phyloP scores from a whole-genome alignment of 2,797 vertebrate species.

The Poeciliopsis infans region DNA sequence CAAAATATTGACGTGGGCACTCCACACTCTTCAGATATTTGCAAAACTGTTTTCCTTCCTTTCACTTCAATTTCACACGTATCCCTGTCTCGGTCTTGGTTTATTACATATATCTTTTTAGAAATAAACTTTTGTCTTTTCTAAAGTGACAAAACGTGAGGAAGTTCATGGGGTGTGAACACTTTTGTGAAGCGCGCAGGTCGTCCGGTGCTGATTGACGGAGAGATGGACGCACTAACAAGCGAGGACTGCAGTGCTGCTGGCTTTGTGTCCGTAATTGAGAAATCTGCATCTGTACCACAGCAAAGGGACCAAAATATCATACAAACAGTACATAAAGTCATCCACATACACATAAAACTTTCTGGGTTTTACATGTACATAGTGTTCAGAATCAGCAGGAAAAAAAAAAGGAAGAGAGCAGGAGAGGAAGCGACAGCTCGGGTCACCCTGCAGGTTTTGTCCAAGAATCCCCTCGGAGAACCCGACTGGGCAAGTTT shows the following conservation, averaged over 20 bases:
- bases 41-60: not conserved
- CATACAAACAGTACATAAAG: conserved; percentile 53
- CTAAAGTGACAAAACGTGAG: not conserved
- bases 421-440: conserved; percentile 30
- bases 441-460: conserved; percentile 57
- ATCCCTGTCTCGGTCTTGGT: not conserved
- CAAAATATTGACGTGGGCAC: not conserved
- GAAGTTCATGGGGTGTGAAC: not conserved
- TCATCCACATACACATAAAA: conserved; percentile 64
- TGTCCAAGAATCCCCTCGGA: conserved; percentile 11
- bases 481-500: conserved; percentile 23
- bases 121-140: not conserved
- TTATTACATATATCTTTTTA: not conserved
- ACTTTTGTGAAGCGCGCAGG: not conserved
- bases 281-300: conserved; percentile 51
- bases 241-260: conserved; percentile 39
- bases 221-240: conserved; percentile 34
- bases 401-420: conserved; percentile 42
- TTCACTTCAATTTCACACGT: not conserved
- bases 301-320: conserved; percentile 48
- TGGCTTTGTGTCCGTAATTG: conserved; percentile 45
- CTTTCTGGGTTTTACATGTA: conserved; percentile 59
- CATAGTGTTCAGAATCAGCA: conserved; percentile 50
- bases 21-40: not conserved
- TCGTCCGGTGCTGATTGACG: conserved; percentile 9